A percentile compares a stretch with the other conserved stretches of the same genome.
Conservation (phyloP, 2,113 vertebrate species). For the Oxygymnocypris stewartii region DNA sequence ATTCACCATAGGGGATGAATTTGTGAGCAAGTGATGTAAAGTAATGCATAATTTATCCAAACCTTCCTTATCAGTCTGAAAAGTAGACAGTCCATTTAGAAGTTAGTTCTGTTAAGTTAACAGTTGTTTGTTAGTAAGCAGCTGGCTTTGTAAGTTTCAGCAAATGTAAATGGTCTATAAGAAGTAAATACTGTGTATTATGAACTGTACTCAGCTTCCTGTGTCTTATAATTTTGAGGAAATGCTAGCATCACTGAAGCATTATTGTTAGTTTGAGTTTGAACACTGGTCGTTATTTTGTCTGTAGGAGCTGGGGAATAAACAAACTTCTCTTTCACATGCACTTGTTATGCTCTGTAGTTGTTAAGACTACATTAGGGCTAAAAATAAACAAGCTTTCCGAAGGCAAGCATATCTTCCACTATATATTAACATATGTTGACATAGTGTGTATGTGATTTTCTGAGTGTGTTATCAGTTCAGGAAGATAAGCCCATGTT, state of each 20-base stretch:
- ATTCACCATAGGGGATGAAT: background rate
- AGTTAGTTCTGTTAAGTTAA: background rate
- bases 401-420: background rate
- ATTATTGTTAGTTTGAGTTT: background rate
- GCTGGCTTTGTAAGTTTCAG: background rate
- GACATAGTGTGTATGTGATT: background rate
- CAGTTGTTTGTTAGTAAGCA: background rate
- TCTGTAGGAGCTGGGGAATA: slow-evolving; percentile 9
- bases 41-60: background rate
- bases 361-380: background rate
- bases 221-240: background rate
- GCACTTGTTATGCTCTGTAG: slow-evolving; percentile 54
- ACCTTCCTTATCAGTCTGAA: background rate
- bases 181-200: background rate
- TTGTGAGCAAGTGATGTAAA: background rate
- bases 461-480: background rate
- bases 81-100: background rate
- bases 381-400: slow-evolving; percentile 69
- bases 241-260: background rate
- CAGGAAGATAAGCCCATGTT: slow-evolving; percentile 2
- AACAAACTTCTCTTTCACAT: slow-evolving; percentile 49
- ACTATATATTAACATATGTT: slow-evolving; percentile 24
- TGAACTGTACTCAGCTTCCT: background rate
- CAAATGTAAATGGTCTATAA: too few relatives aligned
- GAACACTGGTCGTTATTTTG: background rate